These are phyloP conservation scores for Baryphthengus martii DNA, from an alignment of 2,113 vertebrate species.

Conservation along the genomic window DNA sequence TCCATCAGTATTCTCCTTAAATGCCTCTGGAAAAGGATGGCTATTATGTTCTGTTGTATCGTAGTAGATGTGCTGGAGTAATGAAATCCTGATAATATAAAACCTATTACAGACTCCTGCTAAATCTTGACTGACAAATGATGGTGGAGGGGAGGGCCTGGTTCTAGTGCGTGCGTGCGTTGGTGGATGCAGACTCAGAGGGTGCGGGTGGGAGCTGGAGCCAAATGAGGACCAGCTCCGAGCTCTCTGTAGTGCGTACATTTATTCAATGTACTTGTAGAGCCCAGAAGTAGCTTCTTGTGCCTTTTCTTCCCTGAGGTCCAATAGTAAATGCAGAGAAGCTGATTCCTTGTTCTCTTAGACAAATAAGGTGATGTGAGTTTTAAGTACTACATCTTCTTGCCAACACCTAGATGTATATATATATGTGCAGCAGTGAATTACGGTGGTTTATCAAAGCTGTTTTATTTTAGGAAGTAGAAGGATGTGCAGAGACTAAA, in stretches of 20 bases:
- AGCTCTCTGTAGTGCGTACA: background rate
- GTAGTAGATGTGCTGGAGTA: background rate
- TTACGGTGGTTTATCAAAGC: background rate
- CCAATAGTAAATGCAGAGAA: background rate
- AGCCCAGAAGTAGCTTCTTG: background rate
- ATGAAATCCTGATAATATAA: slow-evolving; percentile 6
- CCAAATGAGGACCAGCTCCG: background rate
- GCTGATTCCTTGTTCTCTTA: background rate
- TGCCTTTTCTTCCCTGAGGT: background rate
- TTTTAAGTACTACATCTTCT: background rate
- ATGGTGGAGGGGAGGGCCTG: background rate
- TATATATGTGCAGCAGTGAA: background rate
- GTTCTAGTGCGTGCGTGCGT: rapidly evolving
- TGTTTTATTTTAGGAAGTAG: background rate
- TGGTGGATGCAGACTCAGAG: rapidly evolving
- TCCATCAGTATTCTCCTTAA: background rate
- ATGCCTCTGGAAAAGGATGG: background rate
- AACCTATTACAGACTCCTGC: slow-evolving; percentile 13
- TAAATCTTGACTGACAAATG: background rate
- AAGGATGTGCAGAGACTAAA: background rate
- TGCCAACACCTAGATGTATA: background rate
- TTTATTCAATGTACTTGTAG: background rate
- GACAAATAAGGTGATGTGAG: background rate
- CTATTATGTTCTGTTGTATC: background rate
- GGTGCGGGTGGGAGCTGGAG: background rate